phyloP scores from a whole-genome alignment of 2,888 invertebrate species.

The Dicycla oo region DNA sequence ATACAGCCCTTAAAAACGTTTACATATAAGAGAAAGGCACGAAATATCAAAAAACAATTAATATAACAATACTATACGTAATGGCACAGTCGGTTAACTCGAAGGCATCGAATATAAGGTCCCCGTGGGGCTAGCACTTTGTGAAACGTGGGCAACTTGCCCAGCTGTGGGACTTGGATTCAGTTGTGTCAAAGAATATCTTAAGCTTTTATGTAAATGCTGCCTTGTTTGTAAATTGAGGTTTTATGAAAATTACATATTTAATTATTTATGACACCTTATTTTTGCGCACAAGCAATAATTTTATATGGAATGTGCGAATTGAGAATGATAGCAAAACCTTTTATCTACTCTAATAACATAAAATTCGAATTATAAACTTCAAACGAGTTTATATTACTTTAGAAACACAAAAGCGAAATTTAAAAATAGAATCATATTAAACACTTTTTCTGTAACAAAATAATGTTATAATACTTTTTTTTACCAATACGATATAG shows the following conservation, averaged over 20 bases:
- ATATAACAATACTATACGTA: constrained; percentile 59
- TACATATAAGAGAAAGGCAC: constrained; percentile 64
- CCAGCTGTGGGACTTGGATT: constrained; percentile 44
- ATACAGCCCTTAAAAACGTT: constrained; percentile 50
- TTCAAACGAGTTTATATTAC: too few relatives aligned
- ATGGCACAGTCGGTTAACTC: constrained; percentile 64
- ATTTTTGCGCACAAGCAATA: not conserved
- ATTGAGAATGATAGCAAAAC: not conserved
- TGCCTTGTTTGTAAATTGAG: not conserved
- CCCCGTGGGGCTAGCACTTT: constrained; percentile 80
- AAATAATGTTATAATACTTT: too few relatives aligned
- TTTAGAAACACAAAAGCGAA: too few relatives aligned
- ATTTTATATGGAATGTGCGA: constrained; percentile 18
- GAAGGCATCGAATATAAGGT: constrained; percentile 76
- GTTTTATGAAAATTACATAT: not conserved
- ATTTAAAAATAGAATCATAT: too few relatives aligned
- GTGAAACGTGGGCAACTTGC: constrained; percentile 69
- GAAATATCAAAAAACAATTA: constrained; percentile 56
- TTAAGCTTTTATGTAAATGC: not conserved
- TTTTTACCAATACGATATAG: too few relatives aligned
- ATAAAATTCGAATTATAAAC: too few relatives aligned
- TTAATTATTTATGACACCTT: not conserved
- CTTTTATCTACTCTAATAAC: too few relatives aligned
- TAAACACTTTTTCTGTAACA: too few relatives aligned
- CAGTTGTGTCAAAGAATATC: constrained; percentile 23